Evolutionary conservation across 2,888 invertebrate species (phyloP).

Genomic region (Yponomeuta malinellus): DNA sequence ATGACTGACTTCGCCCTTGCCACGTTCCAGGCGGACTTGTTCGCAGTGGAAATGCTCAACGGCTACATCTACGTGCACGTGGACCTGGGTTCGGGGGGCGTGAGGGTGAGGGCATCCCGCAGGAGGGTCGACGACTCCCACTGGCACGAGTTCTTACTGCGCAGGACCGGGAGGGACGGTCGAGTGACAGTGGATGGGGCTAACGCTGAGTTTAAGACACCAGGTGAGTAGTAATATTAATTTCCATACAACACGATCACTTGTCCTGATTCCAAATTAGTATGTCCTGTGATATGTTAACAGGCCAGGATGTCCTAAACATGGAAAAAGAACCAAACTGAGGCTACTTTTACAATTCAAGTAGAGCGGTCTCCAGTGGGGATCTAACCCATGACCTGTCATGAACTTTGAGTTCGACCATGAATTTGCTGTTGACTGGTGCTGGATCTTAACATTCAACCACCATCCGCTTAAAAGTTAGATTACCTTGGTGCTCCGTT

Average conservation of each 20-base stretch:
- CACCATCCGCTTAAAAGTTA: too few relatives aligned
- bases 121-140: conserved; percentile 91
- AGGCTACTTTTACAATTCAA: too few relatives aligned
- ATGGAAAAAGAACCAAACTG: background rate
- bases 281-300: background rate
- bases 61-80: conserved; percentile 95
- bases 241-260: too few relatives aligned
- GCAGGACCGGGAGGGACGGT: conserved; percentile 88
- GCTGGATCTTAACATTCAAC: too few relatives aligned
- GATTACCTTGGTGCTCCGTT: too few relatives aligned
- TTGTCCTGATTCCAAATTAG: too few relatives aligned
- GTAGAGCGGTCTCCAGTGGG: too few relatives aligned
- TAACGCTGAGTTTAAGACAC: conserved; percentile 91
- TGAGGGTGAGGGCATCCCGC: conserved; percentile 88
- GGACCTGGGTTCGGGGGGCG: conserved; percentile 93
- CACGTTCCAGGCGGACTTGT: conserved; percentile 84
- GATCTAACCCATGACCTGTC: too few relatives aligned
- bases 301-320: background rate
- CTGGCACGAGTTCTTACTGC: conserved; percentile 93
- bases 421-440: too few relatives aligned
- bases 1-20: too few relatives aligned
- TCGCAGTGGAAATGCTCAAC: conserved; percentile 95
- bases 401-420: too few relatives aligned
- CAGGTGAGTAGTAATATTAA: conserved; percentile 70
- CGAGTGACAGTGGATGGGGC: conserved; percentile 92